Percentiles rank a stretch among this genome's conserved stretches.
Conservation (phyloP, 2,797 vertebrate species). For the Melopsittacus undulatus region DNA sequence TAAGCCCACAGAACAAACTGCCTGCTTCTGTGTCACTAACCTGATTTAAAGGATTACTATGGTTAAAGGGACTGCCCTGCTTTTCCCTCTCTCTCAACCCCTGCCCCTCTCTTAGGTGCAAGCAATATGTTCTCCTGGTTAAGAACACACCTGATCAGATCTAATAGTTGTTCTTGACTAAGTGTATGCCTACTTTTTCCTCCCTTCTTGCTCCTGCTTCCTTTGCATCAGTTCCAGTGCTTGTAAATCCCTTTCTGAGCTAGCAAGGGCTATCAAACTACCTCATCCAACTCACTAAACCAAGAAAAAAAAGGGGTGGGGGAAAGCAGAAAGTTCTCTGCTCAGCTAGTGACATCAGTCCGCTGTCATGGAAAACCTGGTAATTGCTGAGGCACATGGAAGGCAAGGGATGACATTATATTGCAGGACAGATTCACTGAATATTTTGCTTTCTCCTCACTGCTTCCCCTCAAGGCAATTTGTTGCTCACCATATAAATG, state of each 20-base stretch:
- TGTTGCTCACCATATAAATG: neutral
- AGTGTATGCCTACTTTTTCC: neutral
- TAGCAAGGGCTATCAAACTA: neutral
- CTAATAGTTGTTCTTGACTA: neutral
- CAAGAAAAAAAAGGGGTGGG: fast-evolving
- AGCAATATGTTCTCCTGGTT: neutral
- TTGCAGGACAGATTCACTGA: neutral
- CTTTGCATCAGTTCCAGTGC: neutral
- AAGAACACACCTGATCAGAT: neutral
- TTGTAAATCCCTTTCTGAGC: neutral
- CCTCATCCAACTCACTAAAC: neutral
- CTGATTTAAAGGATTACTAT: neutral
- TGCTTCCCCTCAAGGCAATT: neutral
- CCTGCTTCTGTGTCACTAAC: neutral
- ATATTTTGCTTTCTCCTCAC: neutral
- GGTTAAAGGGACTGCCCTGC: neutral
- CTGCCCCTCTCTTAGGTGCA: neutral
- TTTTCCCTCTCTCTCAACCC: neutral
- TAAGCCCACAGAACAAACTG: neutral
- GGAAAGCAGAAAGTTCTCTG: neutral
- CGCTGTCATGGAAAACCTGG: neutral
- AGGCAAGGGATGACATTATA: neutral
- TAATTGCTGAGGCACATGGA: neutral
- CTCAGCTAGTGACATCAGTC: neutral
- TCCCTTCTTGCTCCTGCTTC: neutral